Percentiles rank a stretch among this genome's conserved stretches.
These are phyloP conservation scores for Patiria miniata DNA, from an alignment of 35 echinoderm and acorn worm species.

Conservation along the genomic window DNA sequence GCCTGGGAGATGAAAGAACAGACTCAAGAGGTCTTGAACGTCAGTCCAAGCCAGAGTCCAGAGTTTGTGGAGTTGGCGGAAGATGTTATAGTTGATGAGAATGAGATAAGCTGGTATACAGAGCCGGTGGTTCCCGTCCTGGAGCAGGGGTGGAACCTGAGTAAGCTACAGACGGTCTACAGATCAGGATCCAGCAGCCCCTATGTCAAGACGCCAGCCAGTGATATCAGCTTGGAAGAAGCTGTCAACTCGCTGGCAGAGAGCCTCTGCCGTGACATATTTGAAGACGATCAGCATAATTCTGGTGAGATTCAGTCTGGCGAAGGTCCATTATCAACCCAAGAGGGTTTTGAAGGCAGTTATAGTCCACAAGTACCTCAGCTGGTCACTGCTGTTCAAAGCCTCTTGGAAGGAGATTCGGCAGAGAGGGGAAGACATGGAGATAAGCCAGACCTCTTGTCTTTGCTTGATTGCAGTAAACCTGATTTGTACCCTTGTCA, in stretches of 20 bases:
- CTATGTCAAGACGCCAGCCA: background rate
- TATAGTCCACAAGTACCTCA: background rate
- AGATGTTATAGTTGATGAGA: constrained; percentile 22
- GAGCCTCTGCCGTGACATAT: constrained; percentile 83
- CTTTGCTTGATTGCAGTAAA: background rate
- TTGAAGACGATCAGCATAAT: constrained; percentile 57
- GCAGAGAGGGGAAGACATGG: constrained; percentile 20
- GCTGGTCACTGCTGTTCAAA: background rate
- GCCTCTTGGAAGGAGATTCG: background rate
- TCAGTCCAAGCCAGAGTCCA: constrained; percentile 6
- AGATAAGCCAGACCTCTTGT: constrained; percentile 13
- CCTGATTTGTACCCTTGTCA: background rate
- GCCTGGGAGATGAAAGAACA: constrained; percentile 45
- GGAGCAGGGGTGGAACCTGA: constrained; percentile 11
- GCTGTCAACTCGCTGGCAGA: constrained; percentile 90
- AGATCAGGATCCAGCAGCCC: constrained; percentile 1
- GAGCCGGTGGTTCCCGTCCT: constrained; percentile 34
- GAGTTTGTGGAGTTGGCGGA: background rate
- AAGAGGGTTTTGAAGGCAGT: background rate
- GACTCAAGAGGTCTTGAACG: constrained; percentile 31
- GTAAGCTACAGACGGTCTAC: constrained; percentile 65
- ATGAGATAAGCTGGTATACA: constrained; percentile 59
- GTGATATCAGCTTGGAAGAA: constrained; percentile 71
- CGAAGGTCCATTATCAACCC: background rate
- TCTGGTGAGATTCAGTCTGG: background rate